These are phyloP conservation scores for Nesoenas mayeri DNA, from an alignment of 2,113 vertebrate genomes.

Conservation along the genomic window DNA sequence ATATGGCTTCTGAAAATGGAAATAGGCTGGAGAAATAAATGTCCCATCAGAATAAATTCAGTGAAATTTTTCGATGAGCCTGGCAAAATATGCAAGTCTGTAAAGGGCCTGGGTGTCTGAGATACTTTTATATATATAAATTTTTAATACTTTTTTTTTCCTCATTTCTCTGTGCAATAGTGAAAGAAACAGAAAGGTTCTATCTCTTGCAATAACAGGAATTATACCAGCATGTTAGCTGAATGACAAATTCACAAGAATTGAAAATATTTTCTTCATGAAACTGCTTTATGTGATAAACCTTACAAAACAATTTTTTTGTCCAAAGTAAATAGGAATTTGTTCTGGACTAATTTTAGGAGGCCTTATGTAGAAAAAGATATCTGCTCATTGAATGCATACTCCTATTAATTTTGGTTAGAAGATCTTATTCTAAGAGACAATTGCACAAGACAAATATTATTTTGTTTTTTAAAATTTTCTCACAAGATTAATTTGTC, in stretches of 20 bases:
- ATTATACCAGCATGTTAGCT: not conserved
- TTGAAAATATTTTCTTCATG: not conserved
- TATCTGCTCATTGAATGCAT: not conserved
- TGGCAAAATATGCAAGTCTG: not conserved
- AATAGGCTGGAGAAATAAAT: not conserved
- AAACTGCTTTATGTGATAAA: not conserved
- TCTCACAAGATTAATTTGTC: not conserved
- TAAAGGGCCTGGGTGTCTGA: not conserved
- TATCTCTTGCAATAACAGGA: not conserved
- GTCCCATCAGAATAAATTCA: not conserved
- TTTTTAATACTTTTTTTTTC: not conserved
- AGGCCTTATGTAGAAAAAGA: not conserved
- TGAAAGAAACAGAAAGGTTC: not conserved
- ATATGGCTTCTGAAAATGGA: not conserved
- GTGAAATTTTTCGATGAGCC: not conserved
- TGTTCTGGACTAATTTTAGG: not conserved
- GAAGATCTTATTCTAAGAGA: not conserved
- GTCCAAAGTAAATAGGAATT: not conserved
- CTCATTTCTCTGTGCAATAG: not conserved
- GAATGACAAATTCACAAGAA: not conserved
- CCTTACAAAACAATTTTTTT: not conserved
- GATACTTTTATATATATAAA: not conserved
- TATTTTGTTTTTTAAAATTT: not conserved
- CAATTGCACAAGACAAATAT: not conserved
- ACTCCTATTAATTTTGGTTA: not conserved